phyloP scores from a whole-genome alignment of 2,888 invertebrate genomes.

The Drosophila imparisetae region DNA sequence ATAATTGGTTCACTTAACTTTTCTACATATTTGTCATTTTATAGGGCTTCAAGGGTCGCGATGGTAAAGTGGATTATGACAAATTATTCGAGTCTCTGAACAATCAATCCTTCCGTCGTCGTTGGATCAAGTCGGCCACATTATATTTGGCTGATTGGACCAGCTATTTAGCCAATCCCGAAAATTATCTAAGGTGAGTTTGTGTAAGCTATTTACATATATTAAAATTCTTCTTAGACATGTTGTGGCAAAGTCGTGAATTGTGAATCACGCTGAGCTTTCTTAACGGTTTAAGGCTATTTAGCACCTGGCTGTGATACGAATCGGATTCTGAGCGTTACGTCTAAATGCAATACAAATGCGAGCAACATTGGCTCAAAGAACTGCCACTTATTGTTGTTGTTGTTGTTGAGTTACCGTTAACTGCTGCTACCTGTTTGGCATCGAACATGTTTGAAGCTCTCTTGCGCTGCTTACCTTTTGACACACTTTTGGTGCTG shows the following conservation, averaged over 20 bases:
- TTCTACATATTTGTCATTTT: not conserved
- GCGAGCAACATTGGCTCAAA: slow-evolving; percentile 19
- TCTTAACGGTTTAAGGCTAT: slow-evolving; percentile 58
- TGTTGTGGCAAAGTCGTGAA: slow-evolving; percentile 15
- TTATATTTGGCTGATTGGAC: slow-evolving; percentile 91
- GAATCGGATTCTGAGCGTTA: slow-evolving; percentile 38
- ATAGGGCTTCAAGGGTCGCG: slow-evolving; percentile 88
- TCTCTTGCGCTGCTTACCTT: slow-evolving; percentile 59
- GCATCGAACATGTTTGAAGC: slow-evolving; percentile 68
- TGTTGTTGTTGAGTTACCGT: slow-evolving; percentile 58
- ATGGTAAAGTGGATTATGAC: slow-evolving; percentile 90
- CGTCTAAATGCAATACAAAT: slow-evolving; percentile 28
- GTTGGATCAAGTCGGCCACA: slow-evolving; percentile 92
- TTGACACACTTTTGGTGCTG: slow-evolving; percentile 70
- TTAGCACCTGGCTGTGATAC: slow-evolving; percentile 72
- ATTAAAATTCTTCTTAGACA: slow-evolving; percentile 9
- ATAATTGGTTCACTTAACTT: not conserved
- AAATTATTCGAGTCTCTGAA: slow-evolving; percentile 91
- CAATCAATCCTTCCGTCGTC: slow-evolving; percentile 91
- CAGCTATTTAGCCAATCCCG: slow-evolving; percentile 90
- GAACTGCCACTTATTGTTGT: slow-evolving; percentile 41
- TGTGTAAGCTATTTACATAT: not conserved
- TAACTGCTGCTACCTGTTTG: slow-evolving; percentile 70
- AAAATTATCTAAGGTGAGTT: slow-evolving; percentile 89
- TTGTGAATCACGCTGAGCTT: slow-evolving; percentile 63